Evolutionary conservation across 1,140 invertebrate species (phyloP).

Genomic region (Mycetomoellerius zeteki): DNA sequence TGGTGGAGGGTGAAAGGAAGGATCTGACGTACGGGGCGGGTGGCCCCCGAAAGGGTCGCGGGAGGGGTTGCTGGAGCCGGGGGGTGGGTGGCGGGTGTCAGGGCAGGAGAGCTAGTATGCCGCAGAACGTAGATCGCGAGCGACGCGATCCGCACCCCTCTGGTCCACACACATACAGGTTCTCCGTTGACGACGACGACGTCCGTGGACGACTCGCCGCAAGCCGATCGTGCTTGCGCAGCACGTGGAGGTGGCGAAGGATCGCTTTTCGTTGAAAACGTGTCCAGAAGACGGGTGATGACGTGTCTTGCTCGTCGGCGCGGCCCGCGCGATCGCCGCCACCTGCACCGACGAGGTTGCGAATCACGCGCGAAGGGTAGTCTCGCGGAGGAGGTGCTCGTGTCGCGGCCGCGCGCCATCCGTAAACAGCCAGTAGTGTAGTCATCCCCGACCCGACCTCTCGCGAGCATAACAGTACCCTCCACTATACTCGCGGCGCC

Average conservation of each 20-base stretch:
- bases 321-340: not conserved
- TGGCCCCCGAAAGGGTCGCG: slow-evolving; percentile 52
- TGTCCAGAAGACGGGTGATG: not conserved
- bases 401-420: slow-evolving; percentile 44
- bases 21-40: slow-evolving; percentile 75
- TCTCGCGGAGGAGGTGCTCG: slow-evolving; percentile 10
- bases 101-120: slow-evolving; percentile 83
- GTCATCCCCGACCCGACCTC: slow-evolving; percentile 63
- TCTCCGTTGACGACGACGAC: slow-evolving; percentile 29
- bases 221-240: slow-evolving; percentile 46
- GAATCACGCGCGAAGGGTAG: slow-evolving; percentile 8
- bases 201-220: slow-evolving; percentile 22
- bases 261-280: slow-evolving; percentile 17
- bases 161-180: slow-evolving; percentile 46
- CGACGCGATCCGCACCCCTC: slow-evolving; percentile 78
- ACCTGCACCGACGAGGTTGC: not conserved
- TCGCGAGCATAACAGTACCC: slow-evolving; percentile 59
- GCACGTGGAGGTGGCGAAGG: slow-evolving; percentile 66
- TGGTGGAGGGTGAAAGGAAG: slow-evolving; percentile 71
- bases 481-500: slow-evolving; percentile 15
- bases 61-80: slow-evolving; percentile 68
- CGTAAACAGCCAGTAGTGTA: slow-evolving; percentile 67
- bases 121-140: slow-evolving; percentile 84
- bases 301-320: slow-evolving; percentile 22
- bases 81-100: slow-evolving; percentile 76